Percentiles rank a stretch among this genome's conserved stretches.
phyloP scores from a whole-genome alignment of 2,797 vertebrate genomes.

The Macrochelys suwanniensis region DNA sequence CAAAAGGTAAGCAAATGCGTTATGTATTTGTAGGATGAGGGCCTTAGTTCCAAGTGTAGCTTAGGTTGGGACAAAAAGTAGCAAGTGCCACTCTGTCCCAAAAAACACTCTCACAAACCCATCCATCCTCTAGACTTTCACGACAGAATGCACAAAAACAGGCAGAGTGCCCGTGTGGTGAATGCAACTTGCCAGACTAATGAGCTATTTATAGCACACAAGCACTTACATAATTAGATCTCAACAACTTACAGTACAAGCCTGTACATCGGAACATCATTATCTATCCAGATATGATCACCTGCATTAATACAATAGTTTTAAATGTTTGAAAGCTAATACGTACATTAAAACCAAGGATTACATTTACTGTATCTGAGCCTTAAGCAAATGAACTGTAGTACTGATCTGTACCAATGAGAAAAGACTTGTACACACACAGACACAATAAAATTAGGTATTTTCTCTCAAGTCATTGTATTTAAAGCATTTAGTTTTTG shows the following conservation, averaged over 20 bases:
- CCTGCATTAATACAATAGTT: neutral
- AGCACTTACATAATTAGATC: constrained; percentile 5
- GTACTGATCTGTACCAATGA: neutral
- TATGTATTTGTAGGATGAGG: fast-evolving
- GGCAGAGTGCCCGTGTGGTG: fast-evolving
- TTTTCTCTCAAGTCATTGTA: neutral
- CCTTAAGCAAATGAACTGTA: neutral
- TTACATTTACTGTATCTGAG: neutral
- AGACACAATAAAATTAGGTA: neutral
- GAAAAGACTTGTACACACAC: neutral
- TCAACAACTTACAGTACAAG: neutral
- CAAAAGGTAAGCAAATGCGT: neutral
- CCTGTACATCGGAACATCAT: neutral
- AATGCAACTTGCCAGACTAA: neutral
- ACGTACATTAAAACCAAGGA: neutral
- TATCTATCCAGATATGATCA: constrained; percentile 7
- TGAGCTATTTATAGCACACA: neutral
- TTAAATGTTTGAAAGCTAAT: neutral
- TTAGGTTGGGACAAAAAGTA: fast-evolving
- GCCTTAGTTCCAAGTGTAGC: neutral
- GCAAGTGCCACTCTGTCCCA: fast-evolving
- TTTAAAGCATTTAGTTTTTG: neutral
- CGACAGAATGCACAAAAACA: fast-evolving
- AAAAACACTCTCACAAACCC: fast-evolving
- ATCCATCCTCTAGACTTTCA: neutral